Base-by-base conservation (phyloP, 1,140 invertebrate genomes). In the Brachionus plicatilis region DNA sequence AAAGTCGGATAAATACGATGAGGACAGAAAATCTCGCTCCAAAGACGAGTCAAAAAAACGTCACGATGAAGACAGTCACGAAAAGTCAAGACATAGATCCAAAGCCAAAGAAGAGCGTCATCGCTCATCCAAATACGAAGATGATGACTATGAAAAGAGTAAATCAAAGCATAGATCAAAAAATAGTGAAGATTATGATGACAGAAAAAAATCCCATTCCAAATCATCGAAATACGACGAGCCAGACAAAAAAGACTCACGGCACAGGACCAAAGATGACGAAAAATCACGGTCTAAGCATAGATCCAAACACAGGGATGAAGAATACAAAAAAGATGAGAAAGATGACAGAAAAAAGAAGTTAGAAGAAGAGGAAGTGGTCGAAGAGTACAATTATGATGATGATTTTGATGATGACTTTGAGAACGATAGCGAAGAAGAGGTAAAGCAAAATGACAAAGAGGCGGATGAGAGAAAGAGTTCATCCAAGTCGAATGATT, bases 331-430 rank as follows among this genome's bases (percentile, higher is more conserved):
- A 50, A 76, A 76, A 29, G 72, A 76, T 9, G 17, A 20, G 43
- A 0, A 76, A 12, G 47, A 50, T 9, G 33, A 17, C 3, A 41
- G 37, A 75, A 45, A 76, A 37, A 70, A 70, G n/a, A 33, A 70
- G 7, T n/a, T 37, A 3, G 66, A 70, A 50, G 43, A 50, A 5
- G 41, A 76, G 9, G n/a, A 76, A 47, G 8, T 24, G 5, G 43
- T 50, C 9, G 72, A 53, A 50, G 72, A 76, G 8, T 76, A 75
- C 41, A 75, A 75, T 29, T 75, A 76, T 76, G 72, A 76, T 9
- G 72, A 76, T 12, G 72, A 76, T 76, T 76, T 76, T 33, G 72
- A 76, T 50, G 45, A 76, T 50, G 72, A 76, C 43, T 76, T 76
- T 50, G 72, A 76, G 27, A 27, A 20, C 12, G 72, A 76, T 3